A percentile compares a stretch with the other conserved stretches of the same genome.
Conservation (phyloP, 2,797 vertebrate species). For the Cercopithecus diana region DNA sequence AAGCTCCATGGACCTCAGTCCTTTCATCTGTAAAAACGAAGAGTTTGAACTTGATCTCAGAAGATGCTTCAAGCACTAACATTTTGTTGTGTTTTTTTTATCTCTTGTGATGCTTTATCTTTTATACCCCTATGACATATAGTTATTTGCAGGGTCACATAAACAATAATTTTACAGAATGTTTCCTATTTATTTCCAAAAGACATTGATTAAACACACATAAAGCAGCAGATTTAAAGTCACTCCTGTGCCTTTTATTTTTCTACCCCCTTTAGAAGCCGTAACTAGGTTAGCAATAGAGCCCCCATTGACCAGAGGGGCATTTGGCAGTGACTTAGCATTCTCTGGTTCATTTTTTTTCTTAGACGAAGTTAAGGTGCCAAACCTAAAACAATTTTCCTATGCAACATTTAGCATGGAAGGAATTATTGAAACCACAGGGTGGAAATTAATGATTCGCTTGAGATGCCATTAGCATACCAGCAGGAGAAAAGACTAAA, state of each 20-base stretch:
- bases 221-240: neutral
- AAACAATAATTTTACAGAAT: conserved; percentile 33
- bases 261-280: neutral
- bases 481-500: conserved; percentile 77
- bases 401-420: conserved; percentile 67
- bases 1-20: neutral
- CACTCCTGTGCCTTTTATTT: neutral
- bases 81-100: neutral
- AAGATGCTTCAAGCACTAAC: neutral
- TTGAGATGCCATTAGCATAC: conserved; percentile 73
- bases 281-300: neutral
- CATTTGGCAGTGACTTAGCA: neutral
- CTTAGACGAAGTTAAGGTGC: conserved; percentile 54
- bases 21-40: neutral
- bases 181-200: neutral
- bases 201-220: neutral
- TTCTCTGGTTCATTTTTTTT: conserved; percentile 55
- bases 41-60: neutral
- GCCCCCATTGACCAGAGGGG: neutral
- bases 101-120: neutral
- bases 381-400: conserved; percentile 72
- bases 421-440: conserved; percentile 73
- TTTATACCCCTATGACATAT: neutral
- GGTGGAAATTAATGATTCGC: conserved; percentile 79
- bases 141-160: neutral